A percentile compares a stretch with the other conserved stretches of the same genome.
These are phyloP conservation scores for Chloroclysta siterata DNA, from an alignment of 2,888 invertebrate species.

Conservation along the genomic window DNA sequence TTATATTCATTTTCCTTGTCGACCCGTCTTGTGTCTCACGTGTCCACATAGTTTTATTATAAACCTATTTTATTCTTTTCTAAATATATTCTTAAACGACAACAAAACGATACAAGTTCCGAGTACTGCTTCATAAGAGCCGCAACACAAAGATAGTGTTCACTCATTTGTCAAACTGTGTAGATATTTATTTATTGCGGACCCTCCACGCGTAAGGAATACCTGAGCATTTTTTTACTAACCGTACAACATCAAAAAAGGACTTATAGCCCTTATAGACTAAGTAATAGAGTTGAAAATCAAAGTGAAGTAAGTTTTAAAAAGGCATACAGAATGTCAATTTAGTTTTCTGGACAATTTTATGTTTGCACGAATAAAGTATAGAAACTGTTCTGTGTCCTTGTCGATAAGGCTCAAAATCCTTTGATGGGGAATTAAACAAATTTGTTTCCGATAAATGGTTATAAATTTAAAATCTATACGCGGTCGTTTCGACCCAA, in stretches of 20 bases:
- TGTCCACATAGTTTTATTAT: not conserved
- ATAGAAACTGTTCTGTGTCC: constrained; percentile 1
- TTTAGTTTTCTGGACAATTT: constrained; percentile 30
- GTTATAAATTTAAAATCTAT: constrained; percentile 76
- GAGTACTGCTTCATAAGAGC: constrained; percentile 43
- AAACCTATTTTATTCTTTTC: constrained; percentile 7
- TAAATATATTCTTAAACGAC: constrained; percentile 11
- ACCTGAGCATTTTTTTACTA: constrained; percentile 53
- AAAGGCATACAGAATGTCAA: constrained; percentile 28
- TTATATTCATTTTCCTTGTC: not conserved
- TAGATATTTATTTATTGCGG: constrained; percentile 81
- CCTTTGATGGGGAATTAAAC: constrained; percentile 7
- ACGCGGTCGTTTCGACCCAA: constrained; percentile 58
- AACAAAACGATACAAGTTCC: constrained; percentile 46
- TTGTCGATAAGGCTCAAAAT: constrained; percentile 9
- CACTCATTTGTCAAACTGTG: constrained; percentile 80
- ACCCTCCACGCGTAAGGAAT: constrained; percentile 76
- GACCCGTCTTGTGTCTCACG: not conserved
- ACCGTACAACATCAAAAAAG: constrained; percentile 21
- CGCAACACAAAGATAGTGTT: constrained; percentile 76
- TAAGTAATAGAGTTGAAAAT: constrained; percentile 44
- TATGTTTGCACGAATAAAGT: constrained; percentile 10
- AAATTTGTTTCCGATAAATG: constrained; percentile 52
- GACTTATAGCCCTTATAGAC: constrained; percentile 35
- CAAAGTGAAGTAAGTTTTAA: not conserved